These are phyloP conservation scores for Muraenolepis orangiensis DNA, from an alignment of 2,797 vertebrate species.

Conservation along the genomic window DNA sequence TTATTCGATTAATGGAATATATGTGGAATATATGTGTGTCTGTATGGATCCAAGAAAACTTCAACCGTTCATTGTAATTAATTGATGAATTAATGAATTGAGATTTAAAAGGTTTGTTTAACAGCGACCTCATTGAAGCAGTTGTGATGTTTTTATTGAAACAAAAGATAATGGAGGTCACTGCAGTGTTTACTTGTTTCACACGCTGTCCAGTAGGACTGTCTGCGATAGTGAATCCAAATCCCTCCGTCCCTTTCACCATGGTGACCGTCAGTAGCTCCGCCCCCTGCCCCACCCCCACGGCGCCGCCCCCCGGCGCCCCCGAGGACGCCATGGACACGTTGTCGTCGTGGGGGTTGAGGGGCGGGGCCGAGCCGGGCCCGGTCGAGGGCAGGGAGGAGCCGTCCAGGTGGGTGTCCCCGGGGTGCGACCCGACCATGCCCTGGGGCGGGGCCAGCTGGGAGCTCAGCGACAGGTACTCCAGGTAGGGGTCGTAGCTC, in stretches of 20 bases:
- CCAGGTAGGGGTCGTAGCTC: slow-evolving; percentile 98
- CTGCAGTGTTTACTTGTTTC: slow-evolving; percentile 78
- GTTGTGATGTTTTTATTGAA: background rate
- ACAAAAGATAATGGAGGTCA: background rate
- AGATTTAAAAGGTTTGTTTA: too few species aligned
- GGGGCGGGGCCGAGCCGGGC: slow-evolving; percentile 66
- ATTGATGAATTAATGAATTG: too few species aligned
- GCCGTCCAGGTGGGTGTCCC: slow-evolving; percentile 92
- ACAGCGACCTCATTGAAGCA: too few species aligned
- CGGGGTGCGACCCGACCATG: slow-evolving; percentile 75
- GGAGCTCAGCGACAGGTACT: slow-evolving; percentile 97
- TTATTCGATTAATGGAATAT: background rate
- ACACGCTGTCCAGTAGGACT: slow-evolving; percentile 97
- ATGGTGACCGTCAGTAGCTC: slow-evolving; percentile 97
- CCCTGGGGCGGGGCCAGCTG: slow-evolving; percentile 85
- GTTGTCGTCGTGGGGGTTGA: slow-evolving; percentile 86
- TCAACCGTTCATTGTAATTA: too few species aligned
- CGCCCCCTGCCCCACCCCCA: slow-evolving; percentile 80
- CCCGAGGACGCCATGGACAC: slow-evolving; percentile 96
- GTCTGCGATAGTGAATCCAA: slow-evolving; percentile 98
- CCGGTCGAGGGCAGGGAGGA: slow-evolving; percentile 83
- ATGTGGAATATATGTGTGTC: too few species aligned
- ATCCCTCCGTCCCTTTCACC: slow-evolving; percentile 97
- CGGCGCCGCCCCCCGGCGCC: slow-evolving; percentile 73
- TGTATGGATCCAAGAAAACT: too few species aligned